Evolutionary conservation across 2,797 vertebrate species (phyloP).

Genomic region (Nannoperca australis): DNA sequence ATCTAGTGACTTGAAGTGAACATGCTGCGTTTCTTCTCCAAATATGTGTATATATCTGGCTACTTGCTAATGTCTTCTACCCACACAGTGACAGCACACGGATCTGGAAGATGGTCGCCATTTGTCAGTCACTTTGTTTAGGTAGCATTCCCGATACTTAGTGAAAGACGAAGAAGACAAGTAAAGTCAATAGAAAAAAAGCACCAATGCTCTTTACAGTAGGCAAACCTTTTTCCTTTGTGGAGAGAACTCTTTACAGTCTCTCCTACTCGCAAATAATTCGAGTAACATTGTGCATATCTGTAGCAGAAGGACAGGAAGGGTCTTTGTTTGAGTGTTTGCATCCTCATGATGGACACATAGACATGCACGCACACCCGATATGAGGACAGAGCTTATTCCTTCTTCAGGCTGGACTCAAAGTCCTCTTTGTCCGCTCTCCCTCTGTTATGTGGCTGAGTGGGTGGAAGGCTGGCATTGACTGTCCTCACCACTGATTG

Average conservation of each 20-base stretch:
- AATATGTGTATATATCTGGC: too few species aligned
- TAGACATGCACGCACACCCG: conserved; percentile 22
- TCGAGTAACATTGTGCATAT: conserved; percentile 32
- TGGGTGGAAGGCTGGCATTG: conserved; percentile 50
- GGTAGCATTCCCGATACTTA: too few species aligned
- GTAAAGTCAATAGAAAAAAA: neutral
- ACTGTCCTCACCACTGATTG: conserved; percentile 39
- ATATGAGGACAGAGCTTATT: conserved; percentile 37
- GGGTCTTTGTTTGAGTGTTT: conserved; percentile 69
- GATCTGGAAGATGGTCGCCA: too few species aligned
- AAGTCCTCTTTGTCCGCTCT: conserved; percentile 80
- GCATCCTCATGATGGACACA: conserved; percentile 42
- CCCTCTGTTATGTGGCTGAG: conserved; percentile 46
- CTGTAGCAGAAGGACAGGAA: conserved; percentile 60
- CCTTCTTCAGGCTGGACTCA: conserved; percentile 59
- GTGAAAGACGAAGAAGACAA: neutral
- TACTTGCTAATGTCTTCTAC: too few species aligned
- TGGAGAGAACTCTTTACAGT: conserved; percentile 4
- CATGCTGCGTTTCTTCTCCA: too few species aligned
- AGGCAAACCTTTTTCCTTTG: neutral
- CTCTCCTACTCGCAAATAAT: conserved; percentile 23
- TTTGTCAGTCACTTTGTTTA: too few species aligned
- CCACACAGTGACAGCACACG: too few species aligned
- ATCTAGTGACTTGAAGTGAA: too few species aligned
- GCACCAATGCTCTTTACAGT: neutral